phyloP scores from a whole-genome alignment of 2,797 vertebrate genomes.

The Melanotaenia trifasciata region DNA sequence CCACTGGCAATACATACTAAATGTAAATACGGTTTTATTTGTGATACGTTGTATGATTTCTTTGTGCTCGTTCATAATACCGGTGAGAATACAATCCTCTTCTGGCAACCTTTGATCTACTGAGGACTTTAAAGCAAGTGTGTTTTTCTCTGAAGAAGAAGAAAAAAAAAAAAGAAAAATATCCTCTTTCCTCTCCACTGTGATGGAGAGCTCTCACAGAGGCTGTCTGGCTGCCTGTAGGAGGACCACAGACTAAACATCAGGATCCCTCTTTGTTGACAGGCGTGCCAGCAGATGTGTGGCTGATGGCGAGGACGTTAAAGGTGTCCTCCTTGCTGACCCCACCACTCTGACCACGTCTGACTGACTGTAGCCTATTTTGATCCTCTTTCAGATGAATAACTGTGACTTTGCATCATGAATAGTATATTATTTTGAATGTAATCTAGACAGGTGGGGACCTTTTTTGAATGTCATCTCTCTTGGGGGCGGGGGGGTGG shows the following conservation, averaged over 20 bases:
- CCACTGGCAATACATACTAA: conserved; percentile 80
- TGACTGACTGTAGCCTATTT: conserved; percentile 78
- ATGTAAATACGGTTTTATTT: conserved; percentile 85
- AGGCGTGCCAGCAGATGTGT: conserved; percentile 52
- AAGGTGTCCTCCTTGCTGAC: conserved; percentile 47
- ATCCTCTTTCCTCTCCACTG: conserved; percentile 69
- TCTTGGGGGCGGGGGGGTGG: conserved; percentile 20
- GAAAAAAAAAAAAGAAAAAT: conserved; percentile 35
- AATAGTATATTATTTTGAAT: conserved; percentile 87
- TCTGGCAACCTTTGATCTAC: conserved; percentile 64
- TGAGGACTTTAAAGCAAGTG: conserved; percentile 67
- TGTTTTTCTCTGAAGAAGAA: conserved; percentile 55
- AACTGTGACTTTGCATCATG: conserved; percentile 92
- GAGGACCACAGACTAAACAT: conserved; percentile 61
- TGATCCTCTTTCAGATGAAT: conserved; percentile 83
- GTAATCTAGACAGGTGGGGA: conserved; percentile 78
- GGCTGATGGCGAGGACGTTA: conserved; percentile 54
- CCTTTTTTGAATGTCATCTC: conserved; percentile 81
- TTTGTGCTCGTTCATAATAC: conserved; percentile 80
- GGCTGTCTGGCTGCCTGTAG: conserved; percentile 54
- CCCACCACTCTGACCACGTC: conserved; percentile 70
- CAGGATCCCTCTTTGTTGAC: conserved; percentile 51
- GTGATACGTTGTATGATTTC: conserved; percentile 76
- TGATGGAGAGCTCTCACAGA: conserved; percentile 68
- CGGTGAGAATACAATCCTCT: conserved; percentile 76